phyloP scores from a whole-genome alignment of 2,888 invertebrate genomes.

The Oxytorus armatus region DNA sequence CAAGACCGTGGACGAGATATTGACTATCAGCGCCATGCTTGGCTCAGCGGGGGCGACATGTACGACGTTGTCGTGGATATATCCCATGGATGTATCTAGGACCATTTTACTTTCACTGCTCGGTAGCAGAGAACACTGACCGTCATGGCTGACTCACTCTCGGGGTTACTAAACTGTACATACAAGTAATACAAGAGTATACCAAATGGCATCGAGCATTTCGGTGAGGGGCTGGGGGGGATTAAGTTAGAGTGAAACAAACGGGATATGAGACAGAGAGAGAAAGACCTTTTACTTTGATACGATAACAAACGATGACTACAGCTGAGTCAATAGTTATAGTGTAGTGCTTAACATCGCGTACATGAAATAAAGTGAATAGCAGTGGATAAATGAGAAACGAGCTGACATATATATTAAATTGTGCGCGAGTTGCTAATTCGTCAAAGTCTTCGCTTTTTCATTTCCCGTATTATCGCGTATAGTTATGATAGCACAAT shows the following conservation, averaged over 20 bases:
- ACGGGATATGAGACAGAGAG: constrained; percentile 31
- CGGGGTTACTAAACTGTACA: no score
- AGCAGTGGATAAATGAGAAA: no score
- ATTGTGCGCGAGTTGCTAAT: constrained; percentile 2
- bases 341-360: constrained; percentile 40
- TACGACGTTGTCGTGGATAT: no score
- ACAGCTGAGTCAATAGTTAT: constrained; percentile 72
- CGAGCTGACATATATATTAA: not conserved
- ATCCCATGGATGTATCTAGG: no score
- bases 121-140: no score
- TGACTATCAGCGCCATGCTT: no score
- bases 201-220: constrained; percentile 49
- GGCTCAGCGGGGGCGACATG: no score
- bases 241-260: not conserved
- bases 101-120: no score
- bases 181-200: constrained; percentile 62
- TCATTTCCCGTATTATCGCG: constrained; percentile 15
- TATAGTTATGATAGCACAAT: constrained; percentile 14
- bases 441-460: not conserved
- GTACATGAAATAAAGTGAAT: constrained; percentile 30
- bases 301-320: constrained; percentile 76
- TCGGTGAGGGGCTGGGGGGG: constrained; percentile 24
- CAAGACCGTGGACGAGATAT: no score
- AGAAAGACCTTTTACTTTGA: constrained; percentile 62
- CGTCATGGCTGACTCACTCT: constrained; percentile 83